These are phyloP conservation scores for Parazoanthus darwini DNA, from an alignment of 92 coral and sea anemone species.

Conservation along the genomic window DNA sequence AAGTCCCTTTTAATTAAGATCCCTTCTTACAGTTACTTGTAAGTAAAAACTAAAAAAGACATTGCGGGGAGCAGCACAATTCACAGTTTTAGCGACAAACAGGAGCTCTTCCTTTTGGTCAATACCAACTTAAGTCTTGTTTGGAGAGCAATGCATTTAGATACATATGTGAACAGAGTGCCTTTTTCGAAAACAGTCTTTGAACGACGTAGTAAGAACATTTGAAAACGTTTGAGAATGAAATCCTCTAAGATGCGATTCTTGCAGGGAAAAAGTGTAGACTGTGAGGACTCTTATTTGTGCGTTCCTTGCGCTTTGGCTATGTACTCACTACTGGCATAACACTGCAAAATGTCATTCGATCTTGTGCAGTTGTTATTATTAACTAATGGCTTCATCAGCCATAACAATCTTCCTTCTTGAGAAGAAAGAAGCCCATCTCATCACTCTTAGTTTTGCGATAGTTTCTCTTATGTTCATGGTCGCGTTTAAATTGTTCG, in stretches of 20 bases:
- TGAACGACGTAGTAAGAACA: background rate
- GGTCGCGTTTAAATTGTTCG: no score
- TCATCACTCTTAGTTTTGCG: no score
- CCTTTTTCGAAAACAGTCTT: background rate
- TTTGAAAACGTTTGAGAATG: no score
- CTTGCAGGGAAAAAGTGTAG: background rate
- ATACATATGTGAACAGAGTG: no score
- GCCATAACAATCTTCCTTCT: background rate
- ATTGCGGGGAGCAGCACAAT: background rate
- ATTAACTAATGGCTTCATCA: background rate
- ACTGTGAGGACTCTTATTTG: background rate
- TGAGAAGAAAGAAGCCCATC: background rate
- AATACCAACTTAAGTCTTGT: background rate
- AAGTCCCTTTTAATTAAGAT: no score
- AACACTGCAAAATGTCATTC: background rate
- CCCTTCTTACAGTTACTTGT: no score
- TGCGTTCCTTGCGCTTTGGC: background rate
- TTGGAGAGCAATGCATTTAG: background rate
- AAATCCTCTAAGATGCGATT: background rate
- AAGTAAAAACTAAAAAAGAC: no score
- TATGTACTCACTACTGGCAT: background rate
- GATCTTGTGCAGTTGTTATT: background rate
- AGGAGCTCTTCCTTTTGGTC: background rate
- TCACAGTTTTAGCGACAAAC: background rate
- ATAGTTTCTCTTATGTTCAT: no score